Evolutionary conservation across 2,113 vertebrate species (phyloP).

Genomic region (Aspidoscelis tigris): DNA sequence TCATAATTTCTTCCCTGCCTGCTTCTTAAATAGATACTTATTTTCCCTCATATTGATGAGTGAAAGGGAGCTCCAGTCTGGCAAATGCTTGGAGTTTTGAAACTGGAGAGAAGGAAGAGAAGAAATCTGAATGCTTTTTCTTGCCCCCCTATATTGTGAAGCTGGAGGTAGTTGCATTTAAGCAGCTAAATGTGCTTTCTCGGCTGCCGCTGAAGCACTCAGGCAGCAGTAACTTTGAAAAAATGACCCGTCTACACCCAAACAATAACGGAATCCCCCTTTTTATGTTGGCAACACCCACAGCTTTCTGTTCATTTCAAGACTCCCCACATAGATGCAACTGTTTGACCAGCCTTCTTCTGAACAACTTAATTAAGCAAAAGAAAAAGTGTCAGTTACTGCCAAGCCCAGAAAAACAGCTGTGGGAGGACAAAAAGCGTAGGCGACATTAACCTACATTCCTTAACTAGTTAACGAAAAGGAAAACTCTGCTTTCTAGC

Average conservation of each 20-base stretch:
- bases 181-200: slow-evolving; percentile 78
- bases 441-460: slow-evolving; percentile 74
- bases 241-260: slow-evolving; percentile 90
- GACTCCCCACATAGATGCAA: slow-evolving; percentile 88
- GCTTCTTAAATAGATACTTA: background rate
- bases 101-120: background rate
- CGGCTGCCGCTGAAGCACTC: slow-evolving; percentile 71
- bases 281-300: slow-evolving; percentile 87
- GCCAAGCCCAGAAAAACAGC: slow-evolving; percentile 82
- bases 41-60: background rate
- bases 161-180: slow-evolving; percentile 75
- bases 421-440: slow-evolving; percentile 76
- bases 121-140: slow-evolving; percentile 23
- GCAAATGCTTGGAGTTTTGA: slow-evolving; percentile 25
- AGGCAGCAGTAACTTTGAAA: slow-evolving; percentile 88
- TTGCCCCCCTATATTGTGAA: slow-evolving; percentile 57
- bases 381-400: slow-evolving; percentile 88
- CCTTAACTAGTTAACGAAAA: slow-evolving; percentile 71
- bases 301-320: slow-evolving; percentile 79
- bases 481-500: slow-evolving; percentile 62
- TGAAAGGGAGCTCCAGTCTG: background rate
- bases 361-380: slow-evolving; percentile 90
- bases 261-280: slow-evolving; percentile 89
- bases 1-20: background rate
- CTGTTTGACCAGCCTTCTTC: slow-evolving; percentile 85